These are phyloP conservation scores for Trialeurodes vaporariorum DNA, from an alignment of 1,140 invertebrate genomes.

Conservation along the genomic window DNA sequence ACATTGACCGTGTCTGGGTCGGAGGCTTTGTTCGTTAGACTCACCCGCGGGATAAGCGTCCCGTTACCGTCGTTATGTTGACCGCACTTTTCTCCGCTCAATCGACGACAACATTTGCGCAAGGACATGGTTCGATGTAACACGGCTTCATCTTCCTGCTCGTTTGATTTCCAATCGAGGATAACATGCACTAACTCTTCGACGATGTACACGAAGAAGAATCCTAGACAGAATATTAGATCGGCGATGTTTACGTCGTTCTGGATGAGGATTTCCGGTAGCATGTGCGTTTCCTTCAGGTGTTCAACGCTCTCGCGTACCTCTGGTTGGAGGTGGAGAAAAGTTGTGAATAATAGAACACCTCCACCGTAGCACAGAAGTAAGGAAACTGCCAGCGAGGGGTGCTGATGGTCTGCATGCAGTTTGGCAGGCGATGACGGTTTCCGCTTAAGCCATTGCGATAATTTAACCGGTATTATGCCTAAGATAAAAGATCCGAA, in stretches of 20 bases:
- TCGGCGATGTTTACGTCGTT: conserved; percentile 44
- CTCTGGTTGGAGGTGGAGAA: conserved; percentile 65
- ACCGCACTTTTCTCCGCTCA: conserved; percentile 13
- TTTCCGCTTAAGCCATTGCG: conserved; percentile 30
- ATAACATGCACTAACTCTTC: conserved; percentile 55
- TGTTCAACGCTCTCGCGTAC: conserved; percentile 44
- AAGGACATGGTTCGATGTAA: conserved; percentile 45
- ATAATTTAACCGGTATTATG: conserved; percentile 46
- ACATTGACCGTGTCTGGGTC: neutral
- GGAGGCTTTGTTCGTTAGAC: neutral
- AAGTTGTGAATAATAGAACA: conserved; percentile 62
- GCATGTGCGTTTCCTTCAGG: conserved; percentile 31
- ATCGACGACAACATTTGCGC: conserved; percentile 37
- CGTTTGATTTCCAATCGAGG: conserved; percentile 35
- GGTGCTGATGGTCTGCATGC: conserved; percentile 22
- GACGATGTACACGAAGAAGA: conserved; percentile 59
- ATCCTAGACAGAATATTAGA: conserved; percentile 52
- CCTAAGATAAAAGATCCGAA: conserved; percentile 53
- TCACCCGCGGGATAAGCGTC: conserved; percentile 26
- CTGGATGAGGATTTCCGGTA: conserved; percentile 22
- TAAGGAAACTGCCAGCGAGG: conserved; percentile 43
- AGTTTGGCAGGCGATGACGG: neutral
- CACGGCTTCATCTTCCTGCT: conserved; percentile 36
- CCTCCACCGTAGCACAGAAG: conserved; percentile 69
- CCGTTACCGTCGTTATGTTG: conserved; percentile 21